These are phyloP conservation scores for Latheticus oryzae DNA, from an alignment of 2,888 invertebrate genomes.

Conservation along the genomic window DNA sequence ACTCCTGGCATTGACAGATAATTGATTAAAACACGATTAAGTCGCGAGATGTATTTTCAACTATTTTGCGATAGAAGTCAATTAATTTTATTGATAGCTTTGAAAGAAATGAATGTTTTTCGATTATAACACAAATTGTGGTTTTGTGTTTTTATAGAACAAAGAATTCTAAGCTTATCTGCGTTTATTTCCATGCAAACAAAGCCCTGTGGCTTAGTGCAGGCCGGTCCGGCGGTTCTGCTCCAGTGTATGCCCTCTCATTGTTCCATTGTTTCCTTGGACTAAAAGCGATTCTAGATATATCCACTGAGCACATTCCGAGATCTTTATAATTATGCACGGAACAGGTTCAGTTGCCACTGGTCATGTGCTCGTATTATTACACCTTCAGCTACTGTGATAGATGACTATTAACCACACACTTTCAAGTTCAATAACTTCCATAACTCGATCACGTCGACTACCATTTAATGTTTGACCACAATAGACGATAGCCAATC, in stretches of 20 bases:
- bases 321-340: conserved; percentile 44
- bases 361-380: conserved; percentile 45
- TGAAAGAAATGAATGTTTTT: too few relatives aligned
- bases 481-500: conserved; percentile 27
- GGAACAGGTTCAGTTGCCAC: conserved; percentile 45
- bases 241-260: conserved; percentile 36
- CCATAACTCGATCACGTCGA: conserved; percentile 34
- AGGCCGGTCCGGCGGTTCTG: conserved; percentile 27
- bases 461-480: conserved; percentile 26
- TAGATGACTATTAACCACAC: conserved; percentile 44
- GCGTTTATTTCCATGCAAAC: conserved; percentile 29
- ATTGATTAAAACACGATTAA: conserved; percentile 58
- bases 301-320: conserved; percentile 39
- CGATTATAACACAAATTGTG: too few relatives aligned
- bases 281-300: conserved; percentile 39
- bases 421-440: conserved; percentile 43
- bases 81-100: too few relatives aligned
- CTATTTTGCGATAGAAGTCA: too few relatives aligned
- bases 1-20: conserved; percentile 57
- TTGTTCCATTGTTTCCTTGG: conserved; percentile 44
- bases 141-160: too few relatives aligned
- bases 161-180: too few relatives aligned
- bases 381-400: conserved; percentile 45
- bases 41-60: conserved; percentile 22
- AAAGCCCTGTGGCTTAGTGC: conserved; percentile 22